Base-by-base conservation (phyloP, 1,140 invertebrate species). In the Drosophila subobscura region DNA sequence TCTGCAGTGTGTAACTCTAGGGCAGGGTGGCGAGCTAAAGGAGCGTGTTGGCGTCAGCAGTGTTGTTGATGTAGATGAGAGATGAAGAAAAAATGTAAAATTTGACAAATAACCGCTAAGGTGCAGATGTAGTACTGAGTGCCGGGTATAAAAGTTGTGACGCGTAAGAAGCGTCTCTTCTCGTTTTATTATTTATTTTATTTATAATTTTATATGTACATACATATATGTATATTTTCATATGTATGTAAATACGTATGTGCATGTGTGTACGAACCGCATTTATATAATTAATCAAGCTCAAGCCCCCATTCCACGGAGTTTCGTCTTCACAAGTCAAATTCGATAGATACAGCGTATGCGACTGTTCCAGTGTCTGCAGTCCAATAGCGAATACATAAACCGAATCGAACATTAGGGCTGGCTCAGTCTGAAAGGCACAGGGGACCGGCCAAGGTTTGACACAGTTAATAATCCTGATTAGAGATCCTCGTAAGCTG, bases 211-310 rank as follows among this genome's bases (percentile, higher is more conserved):
- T 25, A 8, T 25, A 25, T 25, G 22, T 14, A 6, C 5, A 27
- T 46, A 8, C 14, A 42, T 23, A 55, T 23, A 29, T 16, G 2
- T 16, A 23, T 42, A 22, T 4, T 20, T 10, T 5, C n/a, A 20
- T n/a, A 10, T 14, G 3, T 37, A 49, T 47, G 4, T 22, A 20
- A 0, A 20, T 22, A 20, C 16, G 16, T 20, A 2, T 8, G 2
- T 25, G 41, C 6, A 37, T 29, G 12, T 33, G 12, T 23, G 12
- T 50, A 33, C 23, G 92, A 92, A 98, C 97, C 77, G 96, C 94
- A 92, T 97, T 98, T 81, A 99, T 96, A 90, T 98, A 98, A 92
- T 98, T 98, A 85, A 97, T 95, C 1, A 99, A 92, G 27, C 95
- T 95, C n/a, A 95, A 94, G 7, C 97, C 97, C 63, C 97, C 96